Evolutionary conservation across 2,113 vertebrate genomes (phyloP), one percentile per base, ranked within the genome.

Genomic region (Trichechus manatus): DNA sequence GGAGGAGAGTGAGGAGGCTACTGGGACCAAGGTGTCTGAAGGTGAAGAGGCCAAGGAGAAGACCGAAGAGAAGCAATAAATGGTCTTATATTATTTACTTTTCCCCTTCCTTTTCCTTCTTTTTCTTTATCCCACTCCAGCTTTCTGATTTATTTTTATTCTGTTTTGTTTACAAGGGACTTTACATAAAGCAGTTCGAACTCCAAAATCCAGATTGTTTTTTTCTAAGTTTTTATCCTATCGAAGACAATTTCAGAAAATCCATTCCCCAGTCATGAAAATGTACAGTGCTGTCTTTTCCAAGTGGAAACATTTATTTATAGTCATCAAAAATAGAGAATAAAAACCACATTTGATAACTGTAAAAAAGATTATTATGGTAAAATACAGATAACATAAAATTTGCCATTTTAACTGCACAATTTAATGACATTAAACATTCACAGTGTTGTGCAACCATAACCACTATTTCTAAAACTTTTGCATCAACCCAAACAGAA

Each of bases 161-260:
- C 97, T 96, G 89, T 96, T 98, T 98, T 99, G 99, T 99, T 98
- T 99, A 99, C 99, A 99, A 99, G 99, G 99, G 99, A 99, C 99
- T 99, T 99, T 99, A 98, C 99, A 98, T 98, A 99, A 99, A 98
- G 36, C 72, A 39, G 20, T 74, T 74, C 9, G 96, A 99, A 99
- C 99, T 99, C 77, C 78, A 80, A 98, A 97, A 95, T 99, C 99
- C 98, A 99, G 98, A 97, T 99, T 99, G 97, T 98, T 98, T 98
- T 98, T 98, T 98, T 98, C 97, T 98, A 99, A 98, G 97, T 98
- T 99, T 98, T 98, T 98, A 97, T 98, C 98, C 97, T 98, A 98
- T 98, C 95, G 98, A 98, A 98, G 98, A 98, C 97, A 96, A 99
- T 98, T 99, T 98, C 98, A 98, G 98, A 98, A 98, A 98, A 98